Base-by-base conservation (phyloP, 2,797 vertebrate species). In the Lerista edwardsae region DNA sequence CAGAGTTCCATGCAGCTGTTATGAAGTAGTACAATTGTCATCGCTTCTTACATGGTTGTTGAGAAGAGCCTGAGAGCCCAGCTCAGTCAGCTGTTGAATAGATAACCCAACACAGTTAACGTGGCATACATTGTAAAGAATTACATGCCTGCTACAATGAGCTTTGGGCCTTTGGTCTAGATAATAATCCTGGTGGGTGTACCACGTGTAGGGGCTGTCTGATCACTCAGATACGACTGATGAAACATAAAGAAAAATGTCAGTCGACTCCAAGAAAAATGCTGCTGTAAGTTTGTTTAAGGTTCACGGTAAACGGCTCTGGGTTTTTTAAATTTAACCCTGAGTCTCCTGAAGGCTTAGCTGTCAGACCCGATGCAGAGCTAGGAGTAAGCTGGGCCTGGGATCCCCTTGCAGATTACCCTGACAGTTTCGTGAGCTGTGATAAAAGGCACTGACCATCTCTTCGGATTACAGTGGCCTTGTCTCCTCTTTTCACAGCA, bases 41-140 rank as follows among this genome's bases (percentile, higher is more conserved):
- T 95, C 85, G 95, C 95, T 96, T 95, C 95, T 96, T 96, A 97
- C 97, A 97, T 95, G 95, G 95, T 96, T 96, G 96, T 97, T 95
- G 95, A 95, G 96, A 94, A 95, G 95, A 96, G 97, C 95, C 95
- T 90, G 96, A 95, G 95, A 96, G 97, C 96, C 96, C 95, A 94
- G 95, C 96, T 97, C 97, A 97, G 94, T 96, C 97, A 97, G 97
- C 97, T 98, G 97, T 97, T 98, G 97, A 98, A 97, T 96, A 97
- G 97, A 98, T 98, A 98, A 97, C 97, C 97, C 97, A 97, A 97
- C 97, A 97, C 96, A 96, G 96, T 96, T 97, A 97, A 97, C 96
- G 95, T 96, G 97, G 97, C 97, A 97, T 96, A 97, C 97, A 96
- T 96, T 97, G 97, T 96, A 95, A 97, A 96, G 97, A 97, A 97